Percentiles rank a stretch among this genome's conserved stretches.
phyloP scores from a whole-genome alignment of 2,888 invertebrate species.

The Pachymerium ferrugineum region DNA sequence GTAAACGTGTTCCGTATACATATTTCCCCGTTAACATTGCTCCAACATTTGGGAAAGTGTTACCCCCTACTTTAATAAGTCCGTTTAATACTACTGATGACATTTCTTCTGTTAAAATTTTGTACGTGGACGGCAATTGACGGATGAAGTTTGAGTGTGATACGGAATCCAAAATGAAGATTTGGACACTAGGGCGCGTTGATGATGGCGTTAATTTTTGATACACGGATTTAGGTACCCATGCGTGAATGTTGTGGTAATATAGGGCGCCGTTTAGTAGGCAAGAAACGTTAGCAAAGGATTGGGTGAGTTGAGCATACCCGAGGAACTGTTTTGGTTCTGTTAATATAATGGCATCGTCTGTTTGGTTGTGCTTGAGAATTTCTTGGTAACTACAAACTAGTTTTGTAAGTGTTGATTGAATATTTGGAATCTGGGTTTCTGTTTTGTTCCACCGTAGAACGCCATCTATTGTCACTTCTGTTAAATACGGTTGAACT shows the following conservation, averaged over 20 bases:
- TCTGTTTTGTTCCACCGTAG: neutral
- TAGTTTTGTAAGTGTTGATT: neutral
- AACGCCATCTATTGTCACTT: neutral
- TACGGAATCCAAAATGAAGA: constrained; percentile 78
- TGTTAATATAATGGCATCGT: neutral
- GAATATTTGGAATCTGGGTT: neutral
- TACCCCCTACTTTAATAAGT: constrained; percentile 90
- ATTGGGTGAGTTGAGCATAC: neutral
- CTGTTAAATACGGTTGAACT: neutral
- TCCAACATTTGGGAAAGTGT: constrained; percentile 84
- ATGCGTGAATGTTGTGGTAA: neutral
- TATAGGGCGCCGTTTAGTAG: neutral
- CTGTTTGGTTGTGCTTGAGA: neutral
- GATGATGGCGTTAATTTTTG: neutral
- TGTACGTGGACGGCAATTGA: constrained; percentile 69
- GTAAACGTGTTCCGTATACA: neutral
- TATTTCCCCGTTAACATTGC: constrained; percentile 62
- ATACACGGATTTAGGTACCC: neutral
- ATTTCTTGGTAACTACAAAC: neutral
- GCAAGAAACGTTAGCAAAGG: neutral
- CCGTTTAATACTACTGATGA: constrained; percentile 73
- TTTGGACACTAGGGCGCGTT: constrained; percentile 63
- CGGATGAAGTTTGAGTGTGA: constrained; percentile 79
- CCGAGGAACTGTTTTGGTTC: neutral
- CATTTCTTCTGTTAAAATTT: constrained; percentile 56